phyloP scores from a whole-genome alignment of 2,888 invertebrate genomes.

The Plebejus melissa region DNA sequence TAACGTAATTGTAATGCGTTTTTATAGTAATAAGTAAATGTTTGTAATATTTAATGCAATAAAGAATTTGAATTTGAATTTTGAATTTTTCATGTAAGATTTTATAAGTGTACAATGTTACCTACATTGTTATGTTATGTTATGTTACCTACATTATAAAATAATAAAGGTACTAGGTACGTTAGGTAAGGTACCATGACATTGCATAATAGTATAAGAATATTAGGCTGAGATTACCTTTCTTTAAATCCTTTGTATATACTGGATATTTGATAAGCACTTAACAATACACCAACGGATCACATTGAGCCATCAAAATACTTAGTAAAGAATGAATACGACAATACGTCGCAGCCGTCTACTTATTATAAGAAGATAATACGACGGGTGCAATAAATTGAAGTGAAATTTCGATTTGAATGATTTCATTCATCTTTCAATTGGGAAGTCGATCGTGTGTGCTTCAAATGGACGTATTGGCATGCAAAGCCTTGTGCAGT shows the following conservation, averaged over 20 bases:
- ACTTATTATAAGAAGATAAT: slow-evolving; percentile 15
- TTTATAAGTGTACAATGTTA: too few species aligned
- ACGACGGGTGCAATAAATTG: slow-evolving; percentile 28
- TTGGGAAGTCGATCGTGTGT: slow-evolving; percentile 70
- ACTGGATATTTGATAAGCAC: neutral
- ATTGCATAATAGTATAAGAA: neutral
- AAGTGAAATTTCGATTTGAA: slow-evolving; percentile 51
- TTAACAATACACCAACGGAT: neutral
- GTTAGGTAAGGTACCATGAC: neutral
- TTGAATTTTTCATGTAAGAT: too few species aligned
- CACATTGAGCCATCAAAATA: neutral
- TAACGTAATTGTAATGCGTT: too few species aligned
- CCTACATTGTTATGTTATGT: too few species aligned
- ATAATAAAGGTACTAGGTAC: too few species aligned
- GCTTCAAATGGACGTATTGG: slow-evolving; percentile 74
- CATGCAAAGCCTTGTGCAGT: slow-evolving; percentile 75
- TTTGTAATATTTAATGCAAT: too few species aligned
- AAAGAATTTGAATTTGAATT: too few species aligned
- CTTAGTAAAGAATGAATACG: neutral
- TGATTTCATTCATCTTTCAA: slow-evolving; percentile 73
- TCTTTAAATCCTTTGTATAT: neutral
- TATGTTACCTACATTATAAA: too few species aligned
- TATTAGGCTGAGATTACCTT: neutral
- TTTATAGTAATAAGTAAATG: too few species aligned
- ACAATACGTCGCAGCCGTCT: neutral